A percentile compares a stretch with the other conserved stretches of the same genome.
These are phyloP conservation scores for Euplagia quadripunctaria DNA, from an alignment of 2,888 invertebrate genomes.

Conservation along the genomic window DNA sequence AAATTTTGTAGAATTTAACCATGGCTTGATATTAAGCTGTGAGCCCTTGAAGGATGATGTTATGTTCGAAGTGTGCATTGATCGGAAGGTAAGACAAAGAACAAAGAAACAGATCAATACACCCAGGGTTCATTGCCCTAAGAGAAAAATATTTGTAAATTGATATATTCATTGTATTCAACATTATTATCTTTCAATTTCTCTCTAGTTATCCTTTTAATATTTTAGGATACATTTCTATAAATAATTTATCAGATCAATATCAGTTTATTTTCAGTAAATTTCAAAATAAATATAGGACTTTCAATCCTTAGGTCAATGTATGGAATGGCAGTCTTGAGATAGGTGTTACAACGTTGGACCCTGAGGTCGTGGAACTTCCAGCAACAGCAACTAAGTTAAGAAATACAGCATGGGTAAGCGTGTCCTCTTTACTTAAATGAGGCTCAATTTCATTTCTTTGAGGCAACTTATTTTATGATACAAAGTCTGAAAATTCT, in stretches of 20 bases:
- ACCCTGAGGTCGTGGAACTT: slow-evolving; percentile 95
- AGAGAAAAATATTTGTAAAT: neutral
- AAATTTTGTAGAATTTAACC: slow-evolving; percentile 94
- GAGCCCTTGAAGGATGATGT: slow-evolving; percentile 93
- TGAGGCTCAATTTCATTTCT: no score
- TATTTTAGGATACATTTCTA: neutral
- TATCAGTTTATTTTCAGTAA: neutral
- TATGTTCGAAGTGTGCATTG: slow-evolving; percentile 95
- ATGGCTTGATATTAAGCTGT: slow-evolving; percentile 94
- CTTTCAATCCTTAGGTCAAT: slow-evolving; percentile 87
- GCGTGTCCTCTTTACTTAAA: slow-evolving; percentile 11
- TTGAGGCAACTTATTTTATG: neutral
- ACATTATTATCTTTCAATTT: neutral
- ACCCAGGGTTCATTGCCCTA: neutral
- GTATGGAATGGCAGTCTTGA: slow-evolving; percentile 98
- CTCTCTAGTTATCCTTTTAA: neutral
- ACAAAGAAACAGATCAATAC: slow-evolving; percentile 12
- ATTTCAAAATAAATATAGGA: neutral
- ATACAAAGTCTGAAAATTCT: neutral
- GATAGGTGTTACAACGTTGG: slow-evolving; percentile 96
- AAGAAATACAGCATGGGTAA: slow-evolving; percentile 94
- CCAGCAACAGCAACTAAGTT: slow-evolving; percentile 94
- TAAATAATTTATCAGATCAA: neutral
- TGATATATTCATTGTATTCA: neutral
- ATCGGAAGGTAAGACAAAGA: slow-evolving; percentile 91